A percentile compares a stretch with the other conserved stretches of the same genome.
phyloP scores from a whole-genome alignment of 2,113 vertebrate genomes.

The Acanthochromis polyacanthus region DNA sequence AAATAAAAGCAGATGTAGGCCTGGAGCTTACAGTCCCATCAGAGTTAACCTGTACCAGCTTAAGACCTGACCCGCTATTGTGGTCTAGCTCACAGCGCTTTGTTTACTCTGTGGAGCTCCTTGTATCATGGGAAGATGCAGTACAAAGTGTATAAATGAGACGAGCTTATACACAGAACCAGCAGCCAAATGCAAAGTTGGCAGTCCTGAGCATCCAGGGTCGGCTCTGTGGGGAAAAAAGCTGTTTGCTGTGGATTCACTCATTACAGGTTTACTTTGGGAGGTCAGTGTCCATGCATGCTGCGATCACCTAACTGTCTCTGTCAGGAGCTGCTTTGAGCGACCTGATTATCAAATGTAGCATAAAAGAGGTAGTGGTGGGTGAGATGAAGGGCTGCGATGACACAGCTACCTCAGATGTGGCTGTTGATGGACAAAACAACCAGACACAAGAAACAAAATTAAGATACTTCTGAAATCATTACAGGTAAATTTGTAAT shows the following conservation, averaged over 20 bases:
- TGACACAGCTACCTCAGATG: neutral
- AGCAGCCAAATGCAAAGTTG: conserved; percentile 48
- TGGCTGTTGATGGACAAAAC: neutral
- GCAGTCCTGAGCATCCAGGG: conserved; percentile 40
- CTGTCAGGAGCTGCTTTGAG: conserved; percentile 39
- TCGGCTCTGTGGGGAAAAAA: conserved; percentile 38
- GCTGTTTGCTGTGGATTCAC: conserved; percentile 51
- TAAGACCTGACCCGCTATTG: conserved; percentile 45
- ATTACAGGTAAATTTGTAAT: too few relatives aligned
- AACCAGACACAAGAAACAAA: neutral
- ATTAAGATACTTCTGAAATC: neutral
- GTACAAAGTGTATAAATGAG: conserved; percentile 62
- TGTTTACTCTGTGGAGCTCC: conserved; percentile 47
- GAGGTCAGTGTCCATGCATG: conserved; percentile 37
- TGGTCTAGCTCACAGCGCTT: conserved; percentile 28
- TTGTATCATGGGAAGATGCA: conserved; percentile 35
- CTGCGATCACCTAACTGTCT: conserved; percentile 36
- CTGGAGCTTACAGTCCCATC: conserved; percentile 32
- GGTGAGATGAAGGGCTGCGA: neutral
- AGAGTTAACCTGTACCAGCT: conserved; percentile 20
- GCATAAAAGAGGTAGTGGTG: conserved; percentile 8
- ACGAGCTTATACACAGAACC: conserved; percentile 34
- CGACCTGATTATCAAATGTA: conserved; percentile 41
- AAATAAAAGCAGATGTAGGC: conserved; percentile 43
- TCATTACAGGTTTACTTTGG: conserved; percentile 56